These are phyloP conservation scores for Xanthia icteritia DNA, from an alignment of 2,888 invertebrate genomes.

Conservation along the genomic window DNA sequence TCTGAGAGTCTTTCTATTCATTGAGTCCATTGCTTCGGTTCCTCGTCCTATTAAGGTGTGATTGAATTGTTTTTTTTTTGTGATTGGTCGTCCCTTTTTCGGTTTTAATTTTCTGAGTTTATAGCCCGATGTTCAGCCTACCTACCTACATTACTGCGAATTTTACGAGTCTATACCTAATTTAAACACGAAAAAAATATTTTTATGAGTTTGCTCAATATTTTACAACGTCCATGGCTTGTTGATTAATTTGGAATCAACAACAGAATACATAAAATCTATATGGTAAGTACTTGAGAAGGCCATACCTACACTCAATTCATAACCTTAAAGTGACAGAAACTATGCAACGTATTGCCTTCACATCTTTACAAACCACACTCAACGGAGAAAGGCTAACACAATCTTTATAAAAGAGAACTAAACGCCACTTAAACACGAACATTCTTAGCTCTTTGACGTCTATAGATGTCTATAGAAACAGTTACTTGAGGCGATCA, in stretches of 20 bases:
- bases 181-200: conserved; percentile 11
- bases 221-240: conserved; percentile 27
- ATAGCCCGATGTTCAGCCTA: neutral
- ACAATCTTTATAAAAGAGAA: conserved; percentile 24
- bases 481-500: neutral
- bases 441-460: conserved; percentile 11
- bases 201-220: conserved; percentile 17
- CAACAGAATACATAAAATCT: neutral
- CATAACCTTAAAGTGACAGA: neutral
- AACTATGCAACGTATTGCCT: neutral
- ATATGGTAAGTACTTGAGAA: neutral
- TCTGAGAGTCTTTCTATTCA: too few relatives aligned
- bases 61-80: conserved; percentile 16
- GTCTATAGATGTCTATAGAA: neutral
- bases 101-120: neutral
- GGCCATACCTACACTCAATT: neutral
- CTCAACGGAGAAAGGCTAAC: conserved; percentile 2
- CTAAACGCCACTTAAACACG: conserved; percentile 49
- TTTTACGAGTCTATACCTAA: conserved; percentile 32
- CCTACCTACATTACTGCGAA: conserved; percentile 8
- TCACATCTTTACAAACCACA: conserved; percentile 14
- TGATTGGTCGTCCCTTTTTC: neutral
- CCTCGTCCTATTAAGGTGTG: conserved; percentile 4
- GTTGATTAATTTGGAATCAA: conserved; percentile 32
- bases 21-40: neutral